Conservation (phyloP, 2,797 vertebrate species). For the Silurus lanzhouensis region DNA sequence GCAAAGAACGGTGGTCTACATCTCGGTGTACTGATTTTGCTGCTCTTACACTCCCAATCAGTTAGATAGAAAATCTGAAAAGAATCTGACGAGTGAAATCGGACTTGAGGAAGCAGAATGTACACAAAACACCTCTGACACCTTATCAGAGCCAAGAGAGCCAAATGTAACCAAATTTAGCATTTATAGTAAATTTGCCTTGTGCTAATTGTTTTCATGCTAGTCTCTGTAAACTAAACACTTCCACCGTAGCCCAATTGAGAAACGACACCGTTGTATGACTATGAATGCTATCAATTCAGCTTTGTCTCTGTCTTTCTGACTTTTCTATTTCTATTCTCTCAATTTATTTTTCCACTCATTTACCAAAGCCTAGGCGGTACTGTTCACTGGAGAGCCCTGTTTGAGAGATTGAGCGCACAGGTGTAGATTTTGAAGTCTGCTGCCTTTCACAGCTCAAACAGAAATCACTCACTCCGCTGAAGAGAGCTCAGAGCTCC, state of each 20-base stretch:
- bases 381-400: constrained; percentile 3
- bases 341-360: constrained; percentile 1
- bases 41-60: constrained; percentile 1
- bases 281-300: background rate
- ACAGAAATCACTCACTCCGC: constrained; percentile 27
- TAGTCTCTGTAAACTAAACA: background rate
- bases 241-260: background rate
- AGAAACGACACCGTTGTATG: background rate
- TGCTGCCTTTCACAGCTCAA: constrained; percentile 22
- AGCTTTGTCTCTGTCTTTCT: background rate
- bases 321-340: constrained; percentile 14
- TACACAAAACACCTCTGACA: constrained; percentile 2
- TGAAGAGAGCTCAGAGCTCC: constrained; percentile 10
- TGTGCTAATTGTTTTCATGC: background rate
- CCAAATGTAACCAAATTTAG: background rate
- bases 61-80: background rate
- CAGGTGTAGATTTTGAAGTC: constrained; percentile 32
- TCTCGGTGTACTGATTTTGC: background rate
- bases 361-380: constrained; percentile 5
- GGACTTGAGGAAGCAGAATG: background rate
- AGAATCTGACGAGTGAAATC: background rate
- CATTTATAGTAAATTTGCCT: background rate
- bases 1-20: background rate
- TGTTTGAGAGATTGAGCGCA: constrained; percentile 24
- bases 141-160: too few relatives aligned